These are phyloP conservation scores for Polydrusus pterygomalis DNA, from an alignment of 2,888 invertebrate species.

Conservation along the genomic window DNA sequence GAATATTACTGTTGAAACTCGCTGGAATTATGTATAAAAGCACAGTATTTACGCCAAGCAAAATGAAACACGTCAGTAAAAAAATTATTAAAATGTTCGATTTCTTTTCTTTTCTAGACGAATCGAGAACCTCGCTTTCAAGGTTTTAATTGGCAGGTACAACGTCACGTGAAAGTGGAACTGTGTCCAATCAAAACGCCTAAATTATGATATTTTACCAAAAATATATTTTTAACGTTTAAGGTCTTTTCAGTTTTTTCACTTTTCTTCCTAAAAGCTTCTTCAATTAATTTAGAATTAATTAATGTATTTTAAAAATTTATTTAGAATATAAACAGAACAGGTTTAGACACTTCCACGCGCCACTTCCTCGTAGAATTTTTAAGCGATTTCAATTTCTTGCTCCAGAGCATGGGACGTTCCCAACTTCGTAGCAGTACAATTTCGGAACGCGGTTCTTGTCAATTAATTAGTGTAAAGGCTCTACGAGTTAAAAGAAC, in stretches of 20 bases:
- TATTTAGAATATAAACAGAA: too few species aligned
- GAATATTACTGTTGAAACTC: slow-evolving; percentile 6
- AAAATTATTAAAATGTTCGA: slow-evolving; percentile 26
- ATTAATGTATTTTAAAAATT: too few species aligned
- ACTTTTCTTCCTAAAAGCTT: too few species aligned
- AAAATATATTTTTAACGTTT: too few species aligned
- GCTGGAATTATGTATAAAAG: not conserved
- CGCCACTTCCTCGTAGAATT: not conserved
- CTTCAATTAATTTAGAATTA: too few species aligned
- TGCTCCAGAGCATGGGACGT: not conserved
- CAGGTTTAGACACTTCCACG: too few species aligned
- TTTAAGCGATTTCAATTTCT: slow-evolving; percentile 5
- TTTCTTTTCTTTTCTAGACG: slow-evolving; percentile 19
- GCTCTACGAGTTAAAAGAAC: not conserved
- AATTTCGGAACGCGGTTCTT: not conserved
- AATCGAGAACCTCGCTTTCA: slow-evolving; percentile 4
- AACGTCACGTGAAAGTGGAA: slow-evolving; percentile 16
- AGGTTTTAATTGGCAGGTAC: slow-evolving; percentile 12
- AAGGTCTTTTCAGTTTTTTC: too few species aligned
- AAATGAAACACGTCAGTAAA: slow-evolving; percentile 56
- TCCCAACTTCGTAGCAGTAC: not conserved
- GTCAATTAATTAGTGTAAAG: too few species aligned
- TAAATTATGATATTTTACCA: not conserved
- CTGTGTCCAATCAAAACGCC: not conserved
- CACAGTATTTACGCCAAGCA: slow-evolving; percentile 46